Evolutionary conservation across 2,888 invertebrate species (phyloP).

Genomic region (Heliconius cydno): DNA sequence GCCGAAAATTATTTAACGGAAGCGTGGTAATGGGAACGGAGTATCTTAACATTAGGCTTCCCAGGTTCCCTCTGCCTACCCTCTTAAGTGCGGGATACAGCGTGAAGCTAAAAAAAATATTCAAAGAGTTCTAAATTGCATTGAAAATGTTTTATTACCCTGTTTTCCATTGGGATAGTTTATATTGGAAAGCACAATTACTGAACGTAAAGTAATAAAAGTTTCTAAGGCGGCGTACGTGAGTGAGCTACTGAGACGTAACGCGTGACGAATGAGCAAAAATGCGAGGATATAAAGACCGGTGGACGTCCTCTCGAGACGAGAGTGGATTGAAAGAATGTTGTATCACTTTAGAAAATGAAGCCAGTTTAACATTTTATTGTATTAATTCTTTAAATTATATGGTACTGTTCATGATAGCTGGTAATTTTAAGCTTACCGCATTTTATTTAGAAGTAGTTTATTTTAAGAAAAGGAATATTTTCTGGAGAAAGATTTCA

Average conservation of each 20-base stretch:
- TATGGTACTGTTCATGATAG: background rate
- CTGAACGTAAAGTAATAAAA: conserved; percentile 68
- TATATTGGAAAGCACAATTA: conserved; percentile 64
- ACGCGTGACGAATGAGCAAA: conserved; percentile 76
- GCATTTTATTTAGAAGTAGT: background rate
- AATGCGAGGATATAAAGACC: conserved; percentile 54
- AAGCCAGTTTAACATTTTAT: conserved; percentile 61
- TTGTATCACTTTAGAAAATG: conserved; percentile 68
- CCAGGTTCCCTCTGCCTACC: no score
- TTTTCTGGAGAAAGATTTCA: background rate
- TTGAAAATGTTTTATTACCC: conserved; percentile 22
- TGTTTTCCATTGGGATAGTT: conserved; percentile 48
- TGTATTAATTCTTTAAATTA: conserved; percentile 38
- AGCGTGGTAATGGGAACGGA: no score
- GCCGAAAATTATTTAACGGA: no score
- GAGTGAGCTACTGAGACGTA: conserved; percentile 67
- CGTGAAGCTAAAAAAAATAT: background rate
- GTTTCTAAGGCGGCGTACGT: conserved; percentile 70
- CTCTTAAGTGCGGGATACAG: no score
- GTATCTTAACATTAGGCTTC: no score
- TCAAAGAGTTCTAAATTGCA: conserved; percentile 13
- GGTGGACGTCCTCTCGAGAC: conserved; percentile 53
- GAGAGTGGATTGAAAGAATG: conserved; percentile 62
- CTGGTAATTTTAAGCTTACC: background rate
- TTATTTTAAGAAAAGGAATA: background rate